Evolutionary conservation across 2,888 invertebrate genomes (phyloP), one percentile per base, ranked within the genome.

Genomic region (Tetanocera ferruginea): DNA sequence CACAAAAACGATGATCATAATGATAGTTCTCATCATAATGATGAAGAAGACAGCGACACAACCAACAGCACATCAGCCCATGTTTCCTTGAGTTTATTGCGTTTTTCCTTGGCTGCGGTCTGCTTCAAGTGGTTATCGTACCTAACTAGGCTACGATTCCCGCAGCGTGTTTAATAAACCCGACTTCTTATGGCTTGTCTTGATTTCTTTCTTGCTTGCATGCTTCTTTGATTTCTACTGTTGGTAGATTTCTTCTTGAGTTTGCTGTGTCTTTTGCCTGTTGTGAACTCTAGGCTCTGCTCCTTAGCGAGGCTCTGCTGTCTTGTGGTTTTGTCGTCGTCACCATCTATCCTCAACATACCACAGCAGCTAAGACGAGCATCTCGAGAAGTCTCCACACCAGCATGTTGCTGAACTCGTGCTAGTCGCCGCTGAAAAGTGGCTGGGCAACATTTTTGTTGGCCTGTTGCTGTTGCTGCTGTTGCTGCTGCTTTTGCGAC

Each of bases 361-460:
- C 1, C 43, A 43, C 43, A 43, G 43, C 43, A 43, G 43, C 43
- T 43, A 11, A 11, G 43, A 43, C 43, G 43, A 14, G 43, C 11
- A 43, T 43, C 23, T 66, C 19, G 31, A 14, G 9, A 49, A 51
- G 51, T 52, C 52, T 70, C 52, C 70, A 55, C 70, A 67, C 6
- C 67, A 49, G 49, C 74, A 75, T 75, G 75, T 75, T 75, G 75
- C 75, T 75, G 75, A 75, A 75, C 75, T 75, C 75, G 55, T 28
- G 55, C 23, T 67, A 28, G 64, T 31, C 31, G 60, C 23, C n/a
- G 64, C 31, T 57, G 55, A 85, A 86, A 86, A 86, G 85, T 85
- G 83, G 85, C 83, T 76, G 75, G 80, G 86, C 86, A 86, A 86
- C 86, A 86, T 86, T 86, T 86, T 85, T 83, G 84, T 83, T 86